Base-by-base conservation (phyloP, 2,113 vertebrate genomes). In the Colinus virginianus region DNA sequence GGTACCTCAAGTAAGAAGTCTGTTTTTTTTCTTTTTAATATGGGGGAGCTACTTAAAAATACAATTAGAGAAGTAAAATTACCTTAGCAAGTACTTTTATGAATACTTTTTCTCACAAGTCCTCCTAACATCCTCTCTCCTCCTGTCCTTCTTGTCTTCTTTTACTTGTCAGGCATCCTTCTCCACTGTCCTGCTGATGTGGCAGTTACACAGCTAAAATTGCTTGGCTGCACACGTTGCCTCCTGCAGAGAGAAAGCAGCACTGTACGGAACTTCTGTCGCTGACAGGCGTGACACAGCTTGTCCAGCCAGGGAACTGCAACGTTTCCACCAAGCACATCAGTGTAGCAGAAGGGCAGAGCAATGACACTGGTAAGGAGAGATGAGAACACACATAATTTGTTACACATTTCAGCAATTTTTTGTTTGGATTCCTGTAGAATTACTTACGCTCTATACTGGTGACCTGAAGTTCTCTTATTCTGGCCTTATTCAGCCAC, bases 311-410 rank as follows among this genome's bases (percentile, higher is more conserved):
- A 78, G 15, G 16, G 9, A 36, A 30, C 7, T 46, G 7, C 70
- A 40, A 28, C 26, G n/a, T 89, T 70, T 62, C 62, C n/a, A 72
- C 45, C 17, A 19, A 38, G 42, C n/a, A 12, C 25, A 12, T 48
- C 43, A 49, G 32, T 0, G 0, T 38, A 70, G 45, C 1, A 0
- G 68, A 66, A 67, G 45, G 36, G 28, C 22, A 48, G 45, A 49
- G 58, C 46, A 75, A 30, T 75, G 26, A 15, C 61, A 36, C 19
- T 74, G 23, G 20, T 40, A 40, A 69, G 51, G 40, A 26, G 28
- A 66, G 70, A 36, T 22, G 53, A 72, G 58, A 89, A 66, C 59
- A 53, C 42, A 25, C 40, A 89, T 9, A 72, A 51, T 17, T 84
- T 12, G 7, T 18, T n/a, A 53, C 20, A 23, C 19, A 4, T 40